Base-by-base conservation (phyloP, 2,888 invertebrate species). In the Drosophila melanosoma region DNA sequence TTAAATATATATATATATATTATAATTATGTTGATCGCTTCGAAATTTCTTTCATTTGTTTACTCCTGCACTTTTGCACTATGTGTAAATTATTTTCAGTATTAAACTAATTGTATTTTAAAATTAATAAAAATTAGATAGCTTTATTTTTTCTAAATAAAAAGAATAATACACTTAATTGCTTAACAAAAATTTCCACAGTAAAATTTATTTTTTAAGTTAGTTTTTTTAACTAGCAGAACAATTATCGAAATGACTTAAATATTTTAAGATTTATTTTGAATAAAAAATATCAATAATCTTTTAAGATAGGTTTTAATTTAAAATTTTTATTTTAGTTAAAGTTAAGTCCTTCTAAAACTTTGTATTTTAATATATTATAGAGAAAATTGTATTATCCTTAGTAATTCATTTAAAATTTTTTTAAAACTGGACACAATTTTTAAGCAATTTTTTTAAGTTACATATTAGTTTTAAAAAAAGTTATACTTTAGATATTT, bases 11-110 rank as follows among this genome's bases (percentile, higher is more conserved):
- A 23, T 23, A 23, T 23, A 23, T 23, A 23, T 23, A 26, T 26
- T 26, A 26, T 26, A 26, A 26, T 35, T 35, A 11, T 42, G 58
- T 36, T 59, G n/a, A 54, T 59, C 20, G 1, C 12, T 45, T 45
- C 45, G 20, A 7, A 59, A n/a, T 32, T 54, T 6, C 20, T 58
- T 45, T 7, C 35, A 12, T 40, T n/a, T 54, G 15, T 68, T 72
- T 52, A 3, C 7, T 36, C 10, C 3, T 45, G 40, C 20, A 29
- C 5, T 5, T 42, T 32, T 42, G 36, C 40, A 45, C 20, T 15
- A 15, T 45, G 12, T 7, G 12, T 3, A 45, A 42, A 42, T 42
- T 12, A 20, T 17, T 20, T 12, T 20, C 3, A 12, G 12, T 20
- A 7, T 20, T 1, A 20, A 20, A 6, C 20, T 45, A 12, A 12